Evolutionary conservation across 2,797 vertebrate species (phyloP), one percentile per base, ranked within the genome.

Genomic region (Hypotaenidia okinawae): DNA sequence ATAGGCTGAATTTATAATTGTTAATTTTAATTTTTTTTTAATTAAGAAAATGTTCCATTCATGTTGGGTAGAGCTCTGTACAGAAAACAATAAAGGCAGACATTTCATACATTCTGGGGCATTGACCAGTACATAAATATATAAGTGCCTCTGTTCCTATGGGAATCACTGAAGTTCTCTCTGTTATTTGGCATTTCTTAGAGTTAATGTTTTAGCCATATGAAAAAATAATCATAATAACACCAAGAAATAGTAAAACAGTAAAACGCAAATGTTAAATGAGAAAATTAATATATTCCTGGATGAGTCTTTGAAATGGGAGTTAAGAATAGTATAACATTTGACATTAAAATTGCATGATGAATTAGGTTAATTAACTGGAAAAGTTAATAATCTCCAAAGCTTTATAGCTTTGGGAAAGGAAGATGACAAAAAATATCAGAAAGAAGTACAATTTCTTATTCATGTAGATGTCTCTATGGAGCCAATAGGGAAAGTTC

Each of bases 291-390:
- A 81, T 91, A 68, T 64, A 91, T 88, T 96, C 87, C 77, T 95
- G 67, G 22, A 81, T 58, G 80, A 94, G 32, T 13, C 83, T 90
- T 86, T 87, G 85, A 96, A 90, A 93, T 67, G 55, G 41, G 84
- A 95, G 66, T 92, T 95, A 92, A 88, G 89, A 91, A 93, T 83
- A 91, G 59, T 73, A 59, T 79, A 95, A 88, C 16, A 54, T 84
- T 94, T 94, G 89, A 93, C 89, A 94, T 86, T 81, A 91, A 96
- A 94, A 93, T 95, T 94, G 91, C 73, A 90, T 76, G 69, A 86
- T 92, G 91, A 96, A 96, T 93, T 95, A 91, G 92, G 95, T 97
- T 97, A 97, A 96, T 96, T 96, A 96, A 95, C 85, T 93, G 89
- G 95, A 96, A 94, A 93, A 95, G 80, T 88, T 94, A 90, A 70